Evolutionary conservation across 2,113 vertebrate genomes (phyloP), one percentile per base, ranked within the genome.

Genomic region (Cyprinus carpio): DNA sequence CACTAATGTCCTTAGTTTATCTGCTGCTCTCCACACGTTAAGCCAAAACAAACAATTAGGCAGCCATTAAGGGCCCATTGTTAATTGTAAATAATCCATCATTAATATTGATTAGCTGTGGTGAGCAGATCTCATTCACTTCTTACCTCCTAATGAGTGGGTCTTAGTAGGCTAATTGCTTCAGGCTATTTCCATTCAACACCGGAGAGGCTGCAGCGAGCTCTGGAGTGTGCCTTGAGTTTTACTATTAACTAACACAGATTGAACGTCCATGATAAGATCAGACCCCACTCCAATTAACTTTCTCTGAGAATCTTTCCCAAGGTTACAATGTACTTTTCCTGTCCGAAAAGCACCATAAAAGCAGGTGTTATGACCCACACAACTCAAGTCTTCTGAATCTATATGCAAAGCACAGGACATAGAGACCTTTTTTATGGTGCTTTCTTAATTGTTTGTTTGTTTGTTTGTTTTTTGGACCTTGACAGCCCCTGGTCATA

Each of bases 1-100:
- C 58, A 79, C 77, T 86, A 84, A 81, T 87, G 65, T 77, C 64
- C 43, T 43, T 64, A 79, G 78, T 84, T 80, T 85, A 86, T 84
- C 84, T 81, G 81, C 69, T 82, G 27, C 81, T 89, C 87, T 87
- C 87, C 85, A 77, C 67, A 27, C 54, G 37, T 82, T 82, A 80
- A 81, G 84, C 62, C 87, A 87, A 89, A 91, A 86, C 88, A 89
- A 89, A 89, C 86, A 89, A 87, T 85, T 81, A 87, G 31, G 25
- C 75, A 75, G 84, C 83, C 84, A 88, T 86, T 87, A 88, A 80
- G 76, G 83, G 72, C 58, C 72, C 78, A 86, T 90, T 89, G 89
- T 90, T 91, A 89, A 91, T 90, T 88, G 89, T 85, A 88, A 87
- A 90, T 86, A 87, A 88, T 90, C 83, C 86, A 89, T 90, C 89